phyloP scores from a whole-genome alignment of 1,140 invertebrate genomes.

The Drosophila rhopaloa region DNA sequence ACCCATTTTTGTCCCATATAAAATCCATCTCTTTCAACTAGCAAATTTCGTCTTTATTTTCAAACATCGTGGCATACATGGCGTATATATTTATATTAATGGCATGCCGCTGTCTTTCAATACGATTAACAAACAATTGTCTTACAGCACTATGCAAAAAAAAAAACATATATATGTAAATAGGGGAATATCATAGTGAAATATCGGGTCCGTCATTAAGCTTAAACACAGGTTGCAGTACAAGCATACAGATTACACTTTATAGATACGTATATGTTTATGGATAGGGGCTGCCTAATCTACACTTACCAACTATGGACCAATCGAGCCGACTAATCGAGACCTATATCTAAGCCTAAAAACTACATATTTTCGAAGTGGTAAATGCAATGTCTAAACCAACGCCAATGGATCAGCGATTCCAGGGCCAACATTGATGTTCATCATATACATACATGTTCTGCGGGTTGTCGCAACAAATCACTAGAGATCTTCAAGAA shows the following conservation, averaged over 20 bases:
- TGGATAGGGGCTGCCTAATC: constrained; percentile 27
- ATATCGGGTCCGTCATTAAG: constrained; percentile 32
- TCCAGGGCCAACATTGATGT: constrained; percentile 42
- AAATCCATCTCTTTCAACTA: background rate
- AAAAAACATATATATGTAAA: constrained; percentile 18
- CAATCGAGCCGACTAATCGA: constrained; percentile 53
- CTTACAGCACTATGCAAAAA: constrained; percentile 37
- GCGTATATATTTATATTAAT: constrained; percentile 8
- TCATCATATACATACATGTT: constrained; percentile 14
- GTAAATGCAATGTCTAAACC: constrained; percentile 63
- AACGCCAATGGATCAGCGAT: constrained; percentile 7
- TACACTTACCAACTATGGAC: constrained; percentile 65
- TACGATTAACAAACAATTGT: constrained; percentile 40
- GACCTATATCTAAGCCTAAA: constrained; percentile 46
- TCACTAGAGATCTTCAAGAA: background rate
- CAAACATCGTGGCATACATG: constrained; percentile 37
- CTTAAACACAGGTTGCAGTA: constrained; percentile 21
- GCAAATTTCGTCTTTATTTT: constrained; percentile 61
- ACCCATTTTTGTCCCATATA: too few species aligned
- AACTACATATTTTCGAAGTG: constrained; percentile 41
- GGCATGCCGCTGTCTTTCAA: constrained; percentile 23
- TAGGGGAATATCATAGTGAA: constrained; percentile 19
- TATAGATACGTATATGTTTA: constrained; percentile 8
- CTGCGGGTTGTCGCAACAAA: background rate
- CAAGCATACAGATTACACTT: constrained; percentile 16